A percentile compares a stretch with the other conserved stretches of the same genome.
phyloP scores from a whole-genome alignment of 2,888 invertebrate genomes.

The Marronus borbonicus region DNA sequence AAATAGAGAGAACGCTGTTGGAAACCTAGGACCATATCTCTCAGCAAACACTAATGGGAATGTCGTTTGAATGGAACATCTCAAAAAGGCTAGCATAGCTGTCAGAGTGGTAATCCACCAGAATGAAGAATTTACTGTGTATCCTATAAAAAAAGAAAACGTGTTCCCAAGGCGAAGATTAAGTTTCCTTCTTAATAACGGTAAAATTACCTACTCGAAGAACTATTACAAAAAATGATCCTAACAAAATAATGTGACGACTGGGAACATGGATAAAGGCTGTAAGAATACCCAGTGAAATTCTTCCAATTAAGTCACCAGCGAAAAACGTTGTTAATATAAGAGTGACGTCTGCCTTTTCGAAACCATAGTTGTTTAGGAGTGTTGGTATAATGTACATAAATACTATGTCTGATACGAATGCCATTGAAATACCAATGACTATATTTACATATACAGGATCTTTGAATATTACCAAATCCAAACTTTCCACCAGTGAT shows the following conservation, averaged over 20 bases:
- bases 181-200: not conserved
- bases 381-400: slow-evolving; percentile 79
- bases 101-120: slow-evolving; percentile 75
- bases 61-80: slow-evolving; percentile 81
- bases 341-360: slow-evolving; percentile 75
- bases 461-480: slow-evolving; percentile 77
- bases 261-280: slow-evolving; percentile 76
- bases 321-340: slow-evolving; percentile 81
- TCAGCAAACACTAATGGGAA: slow-evolving; percentile 81
- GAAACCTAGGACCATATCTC: slow-evolving; percentile 79
- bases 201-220: slow-evolving; percentile 71
- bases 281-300: slow-evolving; percentile 76
- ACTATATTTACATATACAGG: slow-evolving; percentile 80
- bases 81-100: slow-evolving; percentile 77
- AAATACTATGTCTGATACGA: slow-evolving; percentile 81
- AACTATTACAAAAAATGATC: slow-evolving; percentile 77
- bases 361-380: slow-evolving; percentile 74
- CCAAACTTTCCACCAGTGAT: slow-evolving; percentile 75
- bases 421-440: slow-evolving; percentile 78
- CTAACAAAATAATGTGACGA: slow-evolving; percentile 77
- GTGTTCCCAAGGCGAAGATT: not conserved
- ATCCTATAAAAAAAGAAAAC: not conserved
- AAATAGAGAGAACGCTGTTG: slow-evolving; percentile 81
- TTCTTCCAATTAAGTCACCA: slow-evolving; percentile 79
- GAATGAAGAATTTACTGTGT: slow-evolving; percentile 72